A percentile compares a stretch with the other conserved stretches of the same genome.
phyloP scores from a whole-genome alignment of 2,888 invertebrate species.

The Auanema freiburgensis region DNA sequence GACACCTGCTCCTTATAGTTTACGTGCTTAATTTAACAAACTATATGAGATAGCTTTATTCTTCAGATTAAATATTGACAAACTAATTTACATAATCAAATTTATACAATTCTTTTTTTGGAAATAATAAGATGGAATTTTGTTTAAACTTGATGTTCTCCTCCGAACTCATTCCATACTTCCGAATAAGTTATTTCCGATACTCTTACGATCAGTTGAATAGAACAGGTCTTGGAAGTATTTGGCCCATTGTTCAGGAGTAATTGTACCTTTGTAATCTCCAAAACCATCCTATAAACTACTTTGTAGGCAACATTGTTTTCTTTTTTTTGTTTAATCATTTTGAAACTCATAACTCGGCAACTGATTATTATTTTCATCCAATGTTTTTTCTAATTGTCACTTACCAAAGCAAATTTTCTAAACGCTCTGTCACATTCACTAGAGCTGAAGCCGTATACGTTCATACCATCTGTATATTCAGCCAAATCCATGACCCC shows the following conservation, averaged over 20 bases:
- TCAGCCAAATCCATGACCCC: conserved; percentile 60
- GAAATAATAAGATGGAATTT: no score
- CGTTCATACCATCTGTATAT: conserved; percentile 62
- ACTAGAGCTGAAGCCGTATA: conserved; percentile 49
- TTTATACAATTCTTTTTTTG: no score
- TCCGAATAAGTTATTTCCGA: conserved; percentile 59
- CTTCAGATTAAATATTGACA: no score
- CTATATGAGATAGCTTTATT: no score
- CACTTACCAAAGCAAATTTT: conserved; percentile 44
- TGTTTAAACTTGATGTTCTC: not conserved
- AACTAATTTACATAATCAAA: no score
- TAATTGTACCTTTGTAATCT: conserved; percentile 36
- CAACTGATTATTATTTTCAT: not conserved
- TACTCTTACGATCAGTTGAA: conserved; percentile 47
- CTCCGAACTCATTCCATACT: conserved; percentile 24
- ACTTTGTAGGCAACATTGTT: not conserved
- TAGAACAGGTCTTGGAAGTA: conserved; percentile 58
- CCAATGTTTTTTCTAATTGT: not conserved
- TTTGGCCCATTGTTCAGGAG: conserved; percentile 51
- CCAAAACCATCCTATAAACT: conserved; percentile 45
- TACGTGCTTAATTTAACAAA: no score
- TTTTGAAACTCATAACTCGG: not conserved
- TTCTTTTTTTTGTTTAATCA: conserved; percentile 1
- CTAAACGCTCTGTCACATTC: conserved; percentile 53
- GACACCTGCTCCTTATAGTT: no score